These are phyloP conservation scores for Scalopus aquaticus DNA, from an alignment of 2,113 vertebrate species.

Conservation along the genomic window DNA sequence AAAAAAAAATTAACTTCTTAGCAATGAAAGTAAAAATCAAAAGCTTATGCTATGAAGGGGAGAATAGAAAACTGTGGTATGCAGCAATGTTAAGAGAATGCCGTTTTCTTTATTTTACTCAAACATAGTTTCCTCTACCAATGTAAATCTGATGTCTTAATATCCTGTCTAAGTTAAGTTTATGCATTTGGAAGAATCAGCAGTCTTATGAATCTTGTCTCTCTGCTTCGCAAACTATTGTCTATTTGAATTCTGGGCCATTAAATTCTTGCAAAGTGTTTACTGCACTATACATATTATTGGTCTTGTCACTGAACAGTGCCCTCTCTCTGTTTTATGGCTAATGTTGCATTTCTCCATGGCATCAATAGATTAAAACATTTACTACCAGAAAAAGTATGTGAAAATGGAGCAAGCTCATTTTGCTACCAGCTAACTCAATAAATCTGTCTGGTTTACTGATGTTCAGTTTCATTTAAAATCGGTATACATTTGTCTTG, in stretches of 20 bases:
- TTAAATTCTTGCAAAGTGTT: conserved; percentile 67
- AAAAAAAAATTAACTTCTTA: background rate
- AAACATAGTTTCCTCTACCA: background rate
- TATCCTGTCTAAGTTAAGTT: conserved; percentile 72
- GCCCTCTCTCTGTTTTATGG: conserved; percentile 74
- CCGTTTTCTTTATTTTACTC: background rate
- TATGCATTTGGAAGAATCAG: conserved; percentile 66
- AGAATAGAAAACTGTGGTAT: background rate
- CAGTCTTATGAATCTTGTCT: conserved; percentile 64
- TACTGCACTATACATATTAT: conserved; percentile 64
- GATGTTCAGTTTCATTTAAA: conserved; percentile 76
- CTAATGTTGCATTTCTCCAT: conserved; percentile 72
- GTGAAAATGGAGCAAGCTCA: conserved; percentile 70
- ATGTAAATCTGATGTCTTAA: conserved; percentile 50
- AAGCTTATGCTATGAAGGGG: background rate
- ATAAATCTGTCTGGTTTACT: conserved; percentile 81
- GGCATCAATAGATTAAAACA: conserved; percentile 71
- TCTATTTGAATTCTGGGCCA: conserved; percentile 64
- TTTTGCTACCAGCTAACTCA: conserved; percentile 80
- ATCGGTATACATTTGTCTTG: conserved; percentile 72
- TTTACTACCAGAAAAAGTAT: conserved; percentile 65
- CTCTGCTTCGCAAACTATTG: conserved; percentile 71
- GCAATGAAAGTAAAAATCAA: background rate
- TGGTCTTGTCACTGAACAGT: conserved; percentile 72
- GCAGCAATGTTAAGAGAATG: background rate